Percentiles rank a stretch among this genome's conserved stretches.
Evolutionary conservation across 2,888 invertebrate species (phyloP).

Genomic region (Lasioglossum villosulum): DNA sequence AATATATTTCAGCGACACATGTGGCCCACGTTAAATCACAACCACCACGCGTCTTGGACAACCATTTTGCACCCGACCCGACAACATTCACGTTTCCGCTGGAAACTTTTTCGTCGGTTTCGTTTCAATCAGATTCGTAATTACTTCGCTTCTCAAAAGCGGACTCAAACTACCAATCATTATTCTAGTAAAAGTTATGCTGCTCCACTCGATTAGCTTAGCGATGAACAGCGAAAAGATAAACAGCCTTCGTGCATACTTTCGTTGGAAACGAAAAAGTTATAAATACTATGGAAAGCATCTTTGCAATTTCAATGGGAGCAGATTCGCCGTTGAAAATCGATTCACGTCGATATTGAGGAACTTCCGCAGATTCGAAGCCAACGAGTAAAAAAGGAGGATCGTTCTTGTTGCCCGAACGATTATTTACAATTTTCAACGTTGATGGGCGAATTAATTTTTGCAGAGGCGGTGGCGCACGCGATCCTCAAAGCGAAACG

Average conservation of each 20-base stretch:
- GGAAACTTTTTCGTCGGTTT: not conserved
- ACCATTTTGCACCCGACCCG: slow-evolving; percentile 45
- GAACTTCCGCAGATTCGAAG: not conserved
- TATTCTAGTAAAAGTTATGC: not conserved
- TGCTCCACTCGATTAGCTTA: not conserved
- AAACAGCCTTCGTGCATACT: not conserved
- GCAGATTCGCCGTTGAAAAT: not conserved
- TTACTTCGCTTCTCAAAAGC: no score
- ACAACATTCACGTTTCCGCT: not conserved
- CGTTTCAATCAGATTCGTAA: not conserved
- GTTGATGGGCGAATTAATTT: not conserved
- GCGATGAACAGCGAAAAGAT: not conserved
- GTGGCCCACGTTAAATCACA: slow-evolving; percentile 52
- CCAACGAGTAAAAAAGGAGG: not conserved
- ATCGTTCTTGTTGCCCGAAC: not conserved
- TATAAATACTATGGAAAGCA: not conserved
- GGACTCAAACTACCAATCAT: not conserved
- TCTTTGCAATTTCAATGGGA: not conserved
- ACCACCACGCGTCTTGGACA: slow-evolving; percentile 15
- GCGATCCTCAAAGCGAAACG: slow-evolving; percentile 64
- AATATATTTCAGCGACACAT: slow-evolving; percentile 53
- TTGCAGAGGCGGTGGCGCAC: not conserved
- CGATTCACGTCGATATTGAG: not conserved
- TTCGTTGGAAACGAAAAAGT: not conserved
- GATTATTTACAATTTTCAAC: not conserved